phyloP scores from a whole-genome alignment of 2,888 invertebrate genomes.

The Drosophila helvetica region DNA sequence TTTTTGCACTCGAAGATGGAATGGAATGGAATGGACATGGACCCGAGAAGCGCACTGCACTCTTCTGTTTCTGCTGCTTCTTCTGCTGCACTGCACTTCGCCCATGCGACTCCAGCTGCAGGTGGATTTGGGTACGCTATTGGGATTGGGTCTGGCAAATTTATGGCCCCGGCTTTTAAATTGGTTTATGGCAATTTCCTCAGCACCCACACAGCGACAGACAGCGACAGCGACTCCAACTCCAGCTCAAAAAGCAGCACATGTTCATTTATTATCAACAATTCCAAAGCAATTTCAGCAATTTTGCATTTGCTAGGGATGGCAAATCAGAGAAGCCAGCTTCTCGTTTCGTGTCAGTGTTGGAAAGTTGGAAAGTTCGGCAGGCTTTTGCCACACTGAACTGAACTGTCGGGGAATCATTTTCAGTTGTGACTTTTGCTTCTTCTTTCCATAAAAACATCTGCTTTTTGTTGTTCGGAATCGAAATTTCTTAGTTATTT shows the following conservation, averaged over 20 bases:
- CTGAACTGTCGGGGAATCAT: neutral
- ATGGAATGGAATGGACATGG: neutral
- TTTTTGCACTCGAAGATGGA: constrained; percentile 19
- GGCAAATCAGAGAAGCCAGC: neutral
- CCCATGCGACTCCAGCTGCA: constrained; percentile 43
- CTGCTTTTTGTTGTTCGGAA: constrained; percentile 1
- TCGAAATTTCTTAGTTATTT: constrained; percentile 22
- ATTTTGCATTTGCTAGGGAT: neutral
- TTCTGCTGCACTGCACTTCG: constrained; percentile 3
- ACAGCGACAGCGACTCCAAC: neutral
- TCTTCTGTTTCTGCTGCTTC: neutral
- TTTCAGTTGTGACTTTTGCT: neutral
- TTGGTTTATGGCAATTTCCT: constrained; percentile 69
- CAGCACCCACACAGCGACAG: constrained; percentile 34
- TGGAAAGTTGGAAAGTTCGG: constrained; percentile 2
- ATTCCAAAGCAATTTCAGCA: neutral
- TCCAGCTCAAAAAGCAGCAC: neutral
- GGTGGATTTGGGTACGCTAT: constrained; percentile 57
- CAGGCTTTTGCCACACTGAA: neutral
- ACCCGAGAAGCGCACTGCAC: neutral
- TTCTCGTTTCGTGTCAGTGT: constrained; percentile 6
- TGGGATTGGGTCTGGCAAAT: constrained; percentile 56
- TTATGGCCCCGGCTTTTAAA: constrained; percentile 67
- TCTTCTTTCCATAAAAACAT: neutral
- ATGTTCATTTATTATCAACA: constrained; percentile 13